Conservation (phyloP, 2,113 vertebrate genomes). For the Microcebus jonahi region DNA sequence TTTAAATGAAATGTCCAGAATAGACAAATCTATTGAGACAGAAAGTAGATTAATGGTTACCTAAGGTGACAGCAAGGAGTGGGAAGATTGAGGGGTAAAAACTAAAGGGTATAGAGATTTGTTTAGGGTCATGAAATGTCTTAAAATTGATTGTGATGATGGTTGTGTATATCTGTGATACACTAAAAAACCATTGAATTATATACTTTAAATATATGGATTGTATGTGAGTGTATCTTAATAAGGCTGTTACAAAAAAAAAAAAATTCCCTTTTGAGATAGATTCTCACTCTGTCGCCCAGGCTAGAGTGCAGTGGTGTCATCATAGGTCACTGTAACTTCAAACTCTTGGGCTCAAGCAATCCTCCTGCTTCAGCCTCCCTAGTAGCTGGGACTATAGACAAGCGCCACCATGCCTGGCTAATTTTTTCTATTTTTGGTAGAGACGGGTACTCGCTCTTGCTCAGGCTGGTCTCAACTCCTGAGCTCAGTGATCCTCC, state of each 20-base stretch:
- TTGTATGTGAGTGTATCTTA: background rate
- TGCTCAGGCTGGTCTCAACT: no score
- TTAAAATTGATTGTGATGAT: background rate
- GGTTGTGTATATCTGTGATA: background rate
- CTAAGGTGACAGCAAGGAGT: background rate
- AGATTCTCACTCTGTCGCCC: no score
- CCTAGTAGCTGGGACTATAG: no score
- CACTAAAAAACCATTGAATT: background rate
- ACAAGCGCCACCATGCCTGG: no score
- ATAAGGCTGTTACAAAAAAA: background rate
- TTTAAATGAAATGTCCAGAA: background rate
- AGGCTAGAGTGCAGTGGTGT: no score
- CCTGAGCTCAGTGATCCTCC: no score
- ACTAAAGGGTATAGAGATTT: background rate
- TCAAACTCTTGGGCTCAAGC: no score
- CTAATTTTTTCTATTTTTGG: no score
- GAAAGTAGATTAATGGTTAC: background rate
- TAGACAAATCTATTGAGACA: background rate
- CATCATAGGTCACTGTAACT: no score
- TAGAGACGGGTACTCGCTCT: no score
- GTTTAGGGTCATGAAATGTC: background rate
- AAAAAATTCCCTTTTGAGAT: no score
- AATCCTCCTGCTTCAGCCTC: no score
- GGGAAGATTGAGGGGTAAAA: background rate
- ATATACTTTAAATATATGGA: background rate